phyloP scores from a whole-genome alignment of 2,888 invertebrate species.

The Bellardia bayeri region DNA sequence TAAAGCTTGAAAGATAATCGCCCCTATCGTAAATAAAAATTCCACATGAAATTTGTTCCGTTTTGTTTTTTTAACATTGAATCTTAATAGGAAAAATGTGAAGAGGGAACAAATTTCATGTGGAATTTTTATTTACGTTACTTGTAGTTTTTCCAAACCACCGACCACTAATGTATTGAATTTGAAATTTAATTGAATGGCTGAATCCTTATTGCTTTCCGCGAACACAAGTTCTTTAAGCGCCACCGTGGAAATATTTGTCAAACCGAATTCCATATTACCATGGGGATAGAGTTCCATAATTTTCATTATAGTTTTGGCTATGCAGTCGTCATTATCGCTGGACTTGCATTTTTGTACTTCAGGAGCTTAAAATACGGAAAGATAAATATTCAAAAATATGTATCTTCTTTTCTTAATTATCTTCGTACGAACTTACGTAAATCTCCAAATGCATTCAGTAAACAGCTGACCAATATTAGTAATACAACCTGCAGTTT shows the following conservation, averaged over 20 bases:
- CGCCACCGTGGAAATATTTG: slow-evolving; percentile 74
- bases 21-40: too few relatives aligned
- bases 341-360: slow-evolving; percentile 76
- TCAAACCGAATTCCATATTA: slow-evolving; percentile 76
- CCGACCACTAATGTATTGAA: slow-evolving; percentile 74
- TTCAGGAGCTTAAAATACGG: slow-evolving; percentile 73
- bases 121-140: too few relatives aligned
- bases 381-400: background rate
- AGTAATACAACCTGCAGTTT: background rate
- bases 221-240: slow-evolving; percentile 75
- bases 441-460: slow-evolving; percentile 55
- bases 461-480: background rate
- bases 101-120: too few relatives aligned
- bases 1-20: too few relatives aligned
- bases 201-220: slow-evolving; percentile 62
- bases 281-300: slow-evolving; percentile 77
- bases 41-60: too few relatives aligned
- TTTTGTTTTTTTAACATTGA: too few relatives aligned
- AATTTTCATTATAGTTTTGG: slow-evolving; percentile 75
- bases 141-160: slow-evolving; percentile 75
- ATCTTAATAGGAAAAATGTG: too few relatives aligned
- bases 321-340: slow-evolving; percentile 76
- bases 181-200: slow-evolving; percentile 76
- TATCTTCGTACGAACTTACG: slow-evolving; percentile 67
- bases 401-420: too few relatives aligned